phyloP scores from a whole-genome alignment of 2,888 invertebrate species.

The Malthinus flaveolus region DNA sequence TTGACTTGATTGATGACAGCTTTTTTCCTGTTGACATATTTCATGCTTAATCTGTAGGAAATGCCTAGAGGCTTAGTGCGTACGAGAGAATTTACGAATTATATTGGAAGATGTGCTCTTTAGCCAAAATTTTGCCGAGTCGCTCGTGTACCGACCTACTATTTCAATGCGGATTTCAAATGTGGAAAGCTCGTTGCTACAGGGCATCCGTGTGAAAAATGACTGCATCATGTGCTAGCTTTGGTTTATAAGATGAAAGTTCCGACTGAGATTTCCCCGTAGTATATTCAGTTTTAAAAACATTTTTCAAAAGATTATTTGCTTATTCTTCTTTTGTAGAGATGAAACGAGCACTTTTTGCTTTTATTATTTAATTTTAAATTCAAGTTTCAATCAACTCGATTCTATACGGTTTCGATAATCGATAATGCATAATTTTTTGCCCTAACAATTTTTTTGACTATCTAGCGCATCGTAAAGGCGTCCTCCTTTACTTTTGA shows the following conservation, averaged over 20 bases:
- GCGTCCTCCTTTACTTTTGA: too few relatives aligned
- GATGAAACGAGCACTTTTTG: conserved; percentile 3
- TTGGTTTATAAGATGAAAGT: conserved; percentile 24
- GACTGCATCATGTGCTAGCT: conserved; percentile 20
- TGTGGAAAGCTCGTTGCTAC: conserved; percentile 10
- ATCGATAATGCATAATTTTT: too few relatives aligned
- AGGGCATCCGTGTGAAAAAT: conserved; percentile 20
- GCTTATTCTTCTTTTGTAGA: conserved; percentile 11
- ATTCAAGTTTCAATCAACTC: neutral
- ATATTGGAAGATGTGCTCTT: conserved; percentile 18
- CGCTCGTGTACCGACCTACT: too few relatives aligned
- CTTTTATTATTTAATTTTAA: conserved; percentile 11
- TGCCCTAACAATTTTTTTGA: too few relatives aligned
- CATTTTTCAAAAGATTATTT: conserved; percentile 20
- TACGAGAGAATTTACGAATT: conserved; percentile 17
- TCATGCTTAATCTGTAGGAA: conserved; percentile 19
- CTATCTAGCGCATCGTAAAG: too few relatives aligned
- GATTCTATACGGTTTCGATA: too few relatives aligned
- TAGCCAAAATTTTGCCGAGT: conserved; percentile 16
- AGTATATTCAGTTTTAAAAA: conserved; percentile 24
- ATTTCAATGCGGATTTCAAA: conserved; percentile 22
- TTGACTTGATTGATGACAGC: conserved; percentile 11
- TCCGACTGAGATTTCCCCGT: conserved; percentile 25
- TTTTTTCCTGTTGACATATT: conserved; percentile 17
- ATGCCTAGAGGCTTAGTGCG: conserved; percentile 5